Base-by-base conservation (phyloP, 1,140 invertebrate genomes). In the Stegodyphus mimosarum region DNA sequence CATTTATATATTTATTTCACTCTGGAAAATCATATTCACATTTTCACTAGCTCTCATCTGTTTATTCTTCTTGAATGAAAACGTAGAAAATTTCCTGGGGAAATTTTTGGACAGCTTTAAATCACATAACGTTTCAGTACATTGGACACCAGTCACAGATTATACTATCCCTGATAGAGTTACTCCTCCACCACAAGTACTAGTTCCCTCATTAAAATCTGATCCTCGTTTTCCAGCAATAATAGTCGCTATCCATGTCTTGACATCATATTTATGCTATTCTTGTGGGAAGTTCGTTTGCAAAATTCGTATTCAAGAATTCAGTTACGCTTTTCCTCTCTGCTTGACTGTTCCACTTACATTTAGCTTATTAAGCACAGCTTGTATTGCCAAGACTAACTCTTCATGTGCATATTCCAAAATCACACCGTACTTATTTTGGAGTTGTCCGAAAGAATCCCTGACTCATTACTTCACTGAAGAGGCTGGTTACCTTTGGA, bases 201-300 rank as follows among this genome's bases (percentile, higher is more conserved):
- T 64, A 10, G 63, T 64, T 9, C 50, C 13, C 7, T 53, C 51
- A 67, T 18, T 33, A 55, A 53, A 49, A 72, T 70, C 50, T 18
- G 66, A 52, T 2, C 49, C 50, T 9, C 50, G 49, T n/a, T 15
- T 86, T 1, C 93, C 95, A 0, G 91, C 95, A 50, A 95, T 95
- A 88, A 94, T 97, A 0, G 90, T 96, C 51, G 89, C 96, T 1
- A 92, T 97, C 70, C 95, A 97, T 90, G 93, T 97, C 71, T 91
- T 94, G 70, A 93, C 95, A 9, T 94, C 96, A 5, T 97, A 96
- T 89, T 91, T 97, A 52, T 95, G 95, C 87, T 98, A 97, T 88
- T 94, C 97, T 87, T 96, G 97, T 88, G 96, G 93, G 86, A 98
- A 98, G 91, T 98, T 97, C 88, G 96, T 96, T n/a, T 98, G 97